Percentiles rank a stretch among this genome's conserved stretches.
These are phyloP conservation scores for Pteronotus mesoamericanus DNA, from an alignment of 2,797 vertebrate genomes.

Conservation along the genomic window DNA sequence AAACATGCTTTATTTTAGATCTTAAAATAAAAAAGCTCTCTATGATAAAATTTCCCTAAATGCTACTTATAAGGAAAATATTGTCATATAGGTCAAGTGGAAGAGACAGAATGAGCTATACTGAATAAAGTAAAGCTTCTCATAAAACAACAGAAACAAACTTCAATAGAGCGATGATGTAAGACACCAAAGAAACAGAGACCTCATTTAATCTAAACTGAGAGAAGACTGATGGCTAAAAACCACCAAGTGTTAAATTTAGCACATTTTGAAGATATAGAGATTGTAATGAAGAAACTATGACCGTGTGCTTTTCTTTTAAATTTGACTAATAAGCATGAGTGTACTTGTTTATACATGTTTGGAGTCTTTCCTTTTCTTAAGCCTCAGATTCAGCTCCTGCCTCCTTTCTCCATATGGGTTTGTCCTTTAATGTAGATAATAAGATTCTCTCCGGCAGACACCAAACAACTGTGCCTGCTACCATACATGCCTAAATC, in stretches of 20 bases:
- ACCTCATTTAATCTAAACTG: neutral
- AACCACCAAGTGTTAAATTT: neutral
- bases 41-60: neutral
- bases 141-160: neutral
- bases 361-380: neutral
- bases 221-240: neutral
- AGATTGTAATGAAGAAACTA: neutral
- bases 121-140: neutral
- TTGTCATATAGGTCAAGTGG: neutral
- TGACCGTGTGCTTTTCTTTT: neutral
- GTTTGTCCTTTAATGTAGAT: neutral
- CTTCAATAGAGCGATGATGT: neutral
- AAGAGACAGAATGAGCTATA: neutral
- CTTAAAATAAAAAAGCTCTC: neutral
- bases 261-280: neutral
- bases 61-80: neutral
- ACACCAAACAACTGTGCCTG: neutral
- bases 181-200: constrained; percentile 21
- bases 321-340: neutral
- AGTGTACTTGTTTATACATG: neutral
- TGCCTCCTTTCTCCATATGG: neutral
- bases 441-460: neutral
- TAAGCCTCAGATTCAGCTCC: neutral
- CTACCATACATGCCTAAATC: neutral
- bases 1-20: neutral